phyloP scores from a whole-genome alignment of 2,797 vertebrate genomes.

The Moxostoma hubbsi region DNA sequence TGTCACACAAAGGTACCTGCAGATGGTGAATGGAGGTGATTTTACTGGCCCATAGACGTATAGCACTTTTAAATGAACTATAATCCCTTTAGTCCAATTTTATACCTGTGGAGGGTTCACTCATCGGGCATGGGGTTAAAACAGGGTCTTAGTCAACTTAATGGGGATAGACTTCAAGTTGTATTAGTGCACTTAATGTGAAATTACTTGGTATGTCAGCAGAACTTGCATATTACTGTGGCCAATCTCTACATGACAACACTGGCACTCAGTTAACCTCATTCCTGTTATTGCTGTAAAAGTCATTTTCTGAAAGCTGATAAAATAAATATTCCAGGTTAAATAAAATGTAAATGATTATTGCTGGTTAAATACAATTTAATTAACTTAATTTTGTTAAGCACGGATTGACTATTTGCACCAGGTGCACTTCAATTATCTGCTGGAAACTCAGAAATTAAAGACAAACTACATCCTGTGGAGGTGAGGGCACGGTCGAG shows the following conservation, averaged over 20 bases:
- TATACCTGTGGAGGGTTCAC: conserved; percentile 29
- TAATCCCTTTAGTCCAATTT: conserved; percentile 47
- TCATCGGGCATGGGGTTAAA: not conserved
- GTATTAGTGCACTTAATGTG: not conserved
- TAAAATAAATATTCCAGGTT: not conserved
- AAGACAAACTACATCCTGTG: too few relatives aligned
- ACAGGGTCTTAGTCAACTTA: conserved; percentile 28
- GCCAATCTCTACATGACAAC: not conserved
- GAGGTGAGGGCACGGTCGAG: too few relatives aligned
- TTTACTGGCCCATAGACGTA: not conserved
- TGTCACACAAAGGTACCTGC: conserved; percentile 16
- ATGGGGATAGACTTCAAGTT: not conserved
- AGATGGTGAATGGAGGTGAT: conserved; percentile 12
- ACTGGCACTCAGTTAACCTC: not conserved
- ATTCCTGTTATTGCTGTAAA: not conserved
- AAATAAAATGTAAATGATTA: too few relatives aligned
- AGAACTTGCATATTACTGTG: not conserved
- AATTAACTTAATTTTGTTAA: too few relatives aligned
- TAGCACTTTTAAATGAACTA: conserved; percentile 36
- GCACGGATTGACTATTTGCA: too few relatives aligned
- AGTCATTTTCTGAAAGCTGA: not conserved
- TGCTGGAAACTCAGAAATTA: too few relatives aligned
- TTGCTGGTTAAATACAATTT: too few relatives aligned
- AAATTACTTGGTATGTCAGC: not conserved
- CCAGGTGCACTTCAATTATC: too few relatives aligned